Evolutionary conservation across 2,888 invertebrate genomes (phyloP).

Genomic region (Cephus sareptanus): DNA sequence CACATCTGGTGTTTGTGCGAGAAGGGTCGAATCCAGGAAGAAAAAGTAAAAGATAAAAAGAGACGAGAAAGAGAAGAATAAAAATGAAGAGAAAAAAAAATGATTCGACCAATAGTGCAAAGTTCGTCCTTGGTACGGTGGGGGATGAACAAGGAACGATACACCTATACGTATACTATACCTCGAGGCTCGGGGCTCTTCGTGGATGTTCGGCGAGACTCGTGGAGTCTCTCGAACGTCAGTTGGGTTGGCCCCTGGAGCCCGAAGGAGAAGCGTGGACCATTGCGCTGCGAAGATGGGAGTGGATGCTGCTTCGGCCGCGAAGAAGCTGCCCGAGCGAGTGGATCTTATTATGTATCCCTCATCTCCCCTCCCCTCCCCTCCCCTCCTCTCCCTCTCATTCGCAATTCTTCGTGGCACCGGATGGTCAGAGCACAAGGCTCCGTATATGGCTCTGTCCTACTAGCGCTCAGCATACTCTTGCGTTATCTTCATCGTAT

Average conservation of each 20-base stretch:
- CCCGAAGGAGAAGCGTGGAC: not conserved
- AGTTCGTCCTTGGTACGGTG: constrained; percentile 10
- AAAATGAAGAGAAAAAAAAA: constrained; percentile 1
- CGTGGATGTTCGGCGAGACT: not conserved
- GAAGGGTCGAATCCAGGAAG: not conserved
- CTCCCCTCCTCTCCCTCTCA: not conserved
- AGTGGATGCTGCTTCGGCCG: not conserved
- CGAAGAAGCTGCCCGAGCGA: not conserved
- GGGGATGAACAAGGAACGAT: not conserved
- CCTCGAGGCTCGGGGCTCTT: not conserved
- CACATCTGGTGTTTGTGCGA: constrained; percentile 28
- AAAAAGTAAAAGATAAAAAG: constrained; percentile 5
- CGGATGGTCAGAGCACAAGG: constrained; percentile 24
- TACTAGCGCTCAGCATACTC: constrained; percentile 32
- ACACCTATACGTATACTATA: not conserved
- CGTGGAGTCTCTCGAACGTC: not conserved
- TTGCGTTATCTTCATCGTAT: constrained; percentile 3
- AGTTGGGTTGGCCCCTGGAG: not conserved
- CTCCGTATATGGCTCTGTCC: constrained; percentile 52
- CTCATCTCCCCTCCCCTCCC: not conserved
- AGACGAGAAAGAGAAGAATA: not conserved
- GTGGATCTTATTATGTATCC: not conserved
- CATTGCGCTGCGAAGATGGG: not conserved
- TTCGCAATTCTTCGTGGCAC: not conserved
- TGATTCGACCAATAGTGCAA: constrained; percentile 6